These are phyloP conservation scores for Heterotis niloticus DNA, from an alignment of 2,113 vertebrate genomes.

Conservation along the genomic window DNA sequence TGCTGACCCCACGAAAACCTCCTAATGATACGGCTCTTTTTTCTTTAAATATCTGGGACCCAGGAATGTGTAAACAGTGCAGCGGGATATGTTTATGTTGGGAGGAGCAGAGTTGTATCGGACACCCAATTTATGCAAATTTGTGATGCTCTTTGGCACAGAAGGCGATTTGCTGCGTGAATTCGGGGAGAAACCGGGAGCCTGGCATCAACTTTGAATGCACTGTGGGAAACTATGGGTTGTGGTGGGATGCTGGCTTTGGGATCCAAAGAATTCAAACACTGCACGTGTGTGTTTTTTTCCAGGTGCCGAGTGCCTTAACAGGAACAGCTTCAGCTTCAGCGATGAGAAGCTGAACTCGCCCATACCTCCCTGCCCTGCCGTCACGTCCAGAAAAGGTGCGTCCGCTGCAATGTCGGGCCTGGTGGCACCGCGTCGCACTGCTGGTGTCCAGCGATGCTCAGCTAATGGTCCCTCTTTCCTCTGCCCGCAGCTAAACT, in stretches of 20 bases:
- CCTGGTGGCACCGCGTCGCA: not conserved
- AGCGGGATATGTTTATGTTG: conserved; percentile 4
- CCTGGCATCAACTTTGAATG: conserved; percentile 38
- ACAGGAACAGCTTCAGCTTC: conserved; percentile 85
- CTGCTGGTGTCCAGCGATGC: not conserved
- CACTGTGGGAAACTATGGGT: too few species aligned
- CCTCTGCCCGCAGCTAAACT: conserved; percentile 78
- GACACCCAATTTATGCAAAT: conserved; percentile 5
- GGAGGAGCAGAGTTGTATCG: not conserved
- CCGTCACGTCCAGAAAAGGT: conserved; percentile 77
- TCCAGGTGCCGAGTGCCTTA: conserved; percentile 83
- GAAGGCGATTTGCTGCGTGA: conserved; percentile 24
- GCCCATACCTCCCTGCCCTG: conserved; percentile 61
- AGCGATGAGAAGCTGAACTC: conserved; percentile 90
- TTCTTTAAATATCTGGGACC: conserved; percentile 20
- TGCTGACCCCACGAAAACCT: not conserved
- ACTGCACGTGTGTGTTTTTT: not conserved
- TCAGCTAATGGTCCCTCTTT: not conserved
- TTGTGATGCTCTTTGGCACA: not conserved
- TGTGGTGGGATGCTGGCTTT: not conserved
- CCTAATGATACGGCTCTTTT: conserved; percentile 21
- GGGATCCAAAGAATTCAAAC: not conserved
- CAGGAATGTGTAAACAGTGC: conserved; percentile 17
- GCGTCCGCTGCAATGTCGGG: conserved; percentile 19
- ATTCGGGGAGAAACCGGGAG: not conserved